Percentiles rank a stretch among this genome's conserved stretches.
Evolutionary conservation across 23 tunicate genomes (phyloP).

Genomic region (Trididemnum nubilum): DNA sequence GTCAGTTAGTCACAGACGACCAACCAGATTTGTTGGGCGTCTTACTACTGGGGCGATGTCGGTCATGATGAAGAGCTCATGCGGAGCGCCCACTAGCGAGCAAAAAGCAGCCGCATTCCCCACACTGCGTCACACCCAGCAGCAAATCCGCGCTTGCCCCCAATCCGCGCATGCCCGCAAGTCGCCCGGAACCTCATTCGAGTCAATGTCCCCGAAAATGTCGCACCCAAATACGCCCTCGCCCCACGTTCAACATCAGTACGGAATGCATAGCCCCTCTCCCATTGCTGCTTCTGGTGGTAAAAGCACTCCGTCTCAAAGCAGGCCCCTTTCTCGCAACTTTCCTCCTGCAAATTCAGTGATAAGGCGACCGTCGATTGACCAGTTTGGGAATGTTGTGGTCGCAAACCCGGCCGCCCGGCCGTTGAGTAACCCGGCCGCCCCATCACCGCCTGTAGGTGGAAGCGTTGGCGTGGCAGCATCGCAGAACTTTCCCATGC

Average conservation of each 20-base stretch:
- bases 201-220: constrained; percentile 56
- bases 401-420: constrained; percentile 1
- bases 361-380: constrained; percentile 41
- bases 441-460: constrained; percentile 15
- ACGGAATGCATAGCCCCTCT: constrained; percentile 49
- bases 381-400: constrained; percentile 36
- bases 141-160: constrained; percentile 6
- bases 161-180: constrained; percentile 47
- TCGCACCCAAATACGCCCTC: constrained; percentile 56
- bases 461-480: not conserved
- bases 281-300: constrained; percentile 35
- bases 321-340: constrained; percentile 7
- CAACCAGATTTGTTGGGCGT: constrained; percentile 11
- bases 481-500: not conserved
- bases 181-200: constrained; percentile 75
- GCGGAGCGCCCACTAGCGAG: not conserved
- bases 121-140: not conserved
- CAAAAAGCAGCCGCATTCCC: not conserved
- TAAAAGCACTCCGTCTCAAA: constrained; percentile 59
- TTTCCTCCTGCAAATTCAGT: constrained; percentile 18
- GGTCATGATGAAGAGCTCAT: constrained; percentile 58
- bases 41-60: constrained; percentile 65
- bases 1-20: not conserved
- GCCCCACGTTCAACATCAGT: constrained; percentile 47
- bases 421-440: constrained; percentile 15